Conservation (phyloP, 2,113 vertebrate genomes). For the Craseonycteris thonglongyai region DNA sequence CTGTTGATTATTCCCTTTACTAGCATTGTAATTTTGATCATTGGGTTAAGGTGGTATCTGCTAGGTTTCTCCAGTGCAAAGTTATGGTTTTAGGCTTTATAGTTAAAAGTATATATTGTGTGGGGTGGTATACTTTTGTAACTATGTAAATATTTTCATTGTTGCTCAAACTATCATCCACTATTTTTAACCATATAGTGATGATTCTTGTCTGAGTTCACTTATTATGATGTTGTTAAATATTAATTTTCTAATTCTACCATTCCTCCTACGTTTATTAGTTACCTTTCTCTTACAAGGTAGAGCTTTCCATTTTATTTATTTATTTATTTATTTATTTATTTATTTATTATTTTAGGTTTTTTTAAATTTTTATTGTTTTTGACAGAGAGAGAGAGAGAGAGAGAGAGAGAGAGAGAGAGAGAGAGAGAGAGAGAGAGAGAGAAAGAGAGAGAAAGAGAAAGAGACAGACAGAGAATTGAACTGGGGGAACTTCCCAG, state of each 20-base stretch:
- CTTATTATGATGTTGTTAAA: neutral
- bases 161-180: neutral
- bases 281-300: neutral
- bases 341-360: no score
- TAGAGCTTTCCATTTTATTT: neutral
- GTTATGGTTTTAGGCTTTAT: neutral
- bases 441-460: no score
- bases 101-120: neutral
- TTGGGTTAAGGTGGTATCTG: neutral
- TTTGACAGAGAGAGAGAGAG: no score
- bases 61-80: neutral
- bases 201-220: neutral
- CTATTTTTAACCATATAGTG: neutral
- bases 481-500: no score
- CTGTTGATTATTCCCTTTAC: neutral
- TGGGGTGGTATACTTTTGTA: neutral
- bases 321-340: neutral
- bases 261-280: neutral
- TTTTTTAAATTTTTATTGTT: no score
- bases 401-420: no score
- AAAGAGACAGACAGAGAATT: no score
- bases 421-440: no score
- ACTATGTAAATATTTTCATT: neutral
- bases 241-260: neutral
- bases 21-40: neutral